A percentile compares a stretch with the other conserved stretches of the same genome.
phyloP scores from a whole-genome alignment of 2,888 invertebrate genomes.

The Chrysomela aeneicollis region DNA sequence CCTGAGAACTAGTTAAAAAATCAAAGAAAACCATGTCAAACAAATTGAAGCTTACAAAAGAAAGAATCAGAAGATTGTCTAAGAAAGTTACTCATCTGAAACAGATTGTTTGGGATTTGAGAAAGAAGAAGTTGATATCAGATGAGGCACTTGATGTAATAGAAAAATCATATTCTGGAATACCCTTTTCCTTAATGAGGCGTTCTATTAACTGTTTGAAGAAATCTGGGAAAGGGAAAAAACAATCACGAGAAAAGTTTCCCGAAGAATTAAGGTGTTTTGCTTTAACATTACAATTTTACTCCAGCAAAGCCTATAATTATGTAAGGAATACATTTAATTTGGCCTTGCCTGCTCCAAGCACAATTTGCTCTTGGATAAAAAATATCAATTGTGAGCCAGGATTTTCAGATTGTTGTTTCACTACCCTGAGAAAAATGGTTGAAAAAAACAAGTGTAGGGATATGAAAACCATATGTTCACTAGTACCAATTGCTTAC shows the following conservation, averaged over 20 bases:
- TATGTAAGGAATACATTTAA: constrained; percentile 34
- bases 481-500: constrained; percentile 41
- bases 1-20: background rate
- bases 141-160: constrained; percentile 1
- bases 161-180: background rate
- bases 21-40: background rate
- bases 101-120: background rate
- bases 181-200: background rate
- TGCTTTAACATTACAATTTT: constrained; percentile 40
- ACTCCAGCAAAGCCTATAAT: constrained; percentile 34
- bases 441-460: constrained; percentile 8
- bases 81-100: constrained; percentile 7
- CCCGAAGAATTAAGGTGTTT: constrained; percentile 27
- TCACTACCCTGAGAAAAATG: constrained; percentile 35
- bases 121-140: constrained; percentile 2
- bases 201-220: background rate
- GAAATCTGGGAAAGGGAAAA: constrained; percentile 4
- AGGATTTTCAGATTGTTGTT: constrained; percentile 40
- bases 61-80: background rate
- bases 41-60: background rate
- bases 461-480: constrained; percentile 31
- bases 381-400: constrained; percentile 37
- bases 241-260: constrained; percentile 10
- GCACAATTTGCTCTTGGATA: constrained; percentile 40
- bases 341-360: constrained; percentile 32